Evolutionary conservation across 2,113 vertebrate species (phyloP).

Genomic region (Rhinoptilus africanus): DNA sequence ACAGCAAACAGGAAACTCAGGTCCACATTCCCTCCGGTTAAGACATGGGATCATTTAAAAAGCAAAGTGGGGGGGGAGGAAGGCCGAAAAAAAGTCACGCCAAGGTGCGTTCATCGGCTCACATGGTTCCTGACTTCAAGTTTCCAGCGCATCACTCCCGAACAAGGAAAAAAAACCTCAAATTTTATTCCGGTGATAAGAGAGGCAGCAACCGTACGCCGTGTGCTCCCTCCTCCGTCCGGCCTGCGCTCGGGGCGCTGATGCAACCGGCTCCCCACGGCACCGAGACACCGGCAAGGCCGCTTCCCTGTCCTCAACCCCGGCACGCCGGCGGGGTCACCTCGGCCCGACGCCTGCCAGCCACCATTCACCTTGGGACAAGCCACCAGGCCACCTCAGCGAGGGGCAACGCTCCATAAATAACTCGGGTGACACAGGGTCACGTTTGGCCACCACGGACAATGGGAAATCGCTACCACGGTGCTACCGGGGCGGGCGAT

Average conservation of each 20-base stretch:
- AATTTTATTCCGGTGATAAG: not conserved
- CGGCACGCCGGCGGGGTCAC: not conserved
- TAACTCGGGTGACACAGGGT: not conserved
- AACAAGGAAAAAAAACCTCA: not conserved
- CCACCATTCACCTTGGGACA: not conserved
- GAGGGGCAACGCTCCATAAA: not conserved
- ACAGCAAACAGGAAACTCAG: slow-evolving; percentile 65
- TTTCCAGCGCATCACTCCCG: slow-evolving; percentile 32
- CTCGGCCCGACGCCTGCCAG: not conserved
- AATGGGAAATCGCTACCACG: not conserved
- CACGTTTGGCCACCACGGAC: not conserved
- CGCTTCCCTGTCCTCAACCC: not conserved
- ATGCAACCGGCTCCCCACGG: not conserved
- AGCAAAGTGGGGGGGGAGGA: rapidly evolving
- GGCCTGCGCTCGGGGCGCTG: not conserved
- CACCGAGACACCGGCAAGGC: not conserved
- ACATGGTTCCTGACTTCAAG: slow-evolving; percentile 41
- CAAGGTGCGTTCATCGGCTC: slow-evolving; percentile 40
- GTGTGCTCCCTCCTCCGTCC: not conserved
- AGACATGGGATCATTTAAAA: not conserved
- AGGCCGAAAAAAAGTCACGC: not conserved
- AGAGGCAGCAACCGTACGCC: not conserved
- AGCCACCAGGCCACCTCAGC: not conserved
- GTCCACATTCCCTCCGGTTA: slow-evolving; percentile 53
- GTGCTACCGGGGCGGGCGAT: not conserved